These are phyloP conservation scores for Telmatochromis brichardi DNA, from an alignment of 2,113 vertebrate genomes.

Conservation along the genomic window DNA sequence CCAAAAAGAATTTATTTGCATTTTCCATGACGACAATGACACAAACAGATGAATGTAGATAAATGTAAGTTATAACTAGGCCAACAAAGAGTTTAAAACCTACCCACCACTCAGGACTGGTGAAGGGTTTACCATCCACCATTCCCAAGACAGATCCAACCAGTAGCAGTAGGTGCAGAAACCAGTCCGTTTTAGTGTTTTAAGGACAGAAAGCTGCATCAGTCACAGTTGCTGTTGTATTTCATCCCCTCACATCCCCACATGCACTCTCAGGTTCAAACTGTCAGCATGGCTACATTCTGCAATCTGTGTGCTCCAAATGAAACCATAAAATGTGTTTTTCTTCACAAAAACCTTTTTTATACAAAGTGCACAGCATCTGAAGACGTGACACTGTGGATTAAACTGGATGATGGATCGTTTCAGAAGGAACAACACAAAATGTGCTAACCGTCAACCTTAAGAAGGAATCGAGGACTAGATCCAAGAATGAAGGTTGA, in stretches of 20 bases:
- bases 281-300: background rate
- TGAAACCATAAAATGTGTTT: conserved; percentile 2
- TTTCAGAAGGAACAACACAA: background rate
- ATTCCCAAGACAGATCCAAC: background rate
- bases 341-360: background rate
- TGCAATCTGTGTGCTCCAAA: background rate
- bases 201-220: background rate
- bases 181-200: background rate
- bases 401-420: background rate
- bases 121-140: background rate
- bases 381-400: background rate
- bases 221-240: background rate
- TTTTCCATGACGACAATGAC: background rate
- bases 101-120: background rate
- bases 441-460: background rate
- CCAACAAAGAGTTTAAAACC: background rate
- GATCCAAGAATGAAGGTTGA: background rate
- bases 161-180: background rate
- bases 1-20: accelerated
- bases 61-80: background rate
- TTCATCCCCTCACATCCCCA: background rate
- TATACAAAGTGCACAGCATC: background rate
- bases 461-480: background rate
- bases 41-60: background rate
- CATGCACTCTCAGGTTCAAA: background rate